These are phyloP conservation scores for honey bee (Apis mellifera) DNA, from an alignment of 1,140 invertebrate genomes.

Conservation along the genomic window DNA sequence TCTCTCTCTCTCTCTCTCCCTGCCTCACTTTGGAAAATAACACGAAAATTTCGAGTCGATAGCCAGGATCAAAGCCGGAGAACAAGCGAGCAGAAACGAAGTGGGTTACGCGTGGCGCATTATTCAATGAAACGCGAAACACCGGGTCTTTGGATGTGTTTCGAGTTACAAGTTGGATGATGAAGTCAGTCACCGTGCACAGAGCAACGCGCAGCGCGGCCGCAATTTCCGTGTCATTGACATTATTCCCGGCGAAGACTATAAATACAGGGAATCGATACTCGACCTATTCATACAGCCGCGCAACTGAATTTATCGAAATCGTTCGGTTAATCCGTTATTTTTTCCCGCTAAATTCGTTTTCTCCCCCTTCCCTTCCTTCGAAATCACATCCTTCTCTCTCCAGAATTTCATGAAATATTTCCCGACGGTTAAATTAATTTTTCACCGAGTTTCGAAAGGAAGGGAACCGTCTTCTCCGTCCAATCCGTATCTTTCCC, in stretches of 20 bases:
- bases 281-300: slow-evolving; percentile 23
- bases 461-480: background rate
- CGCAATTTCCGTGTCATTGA: slow-evolving; percentile 53
- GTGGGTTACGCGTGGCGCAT: background rate
- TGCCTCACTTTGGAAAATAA: background rate
- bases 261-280: slow-evolving; percentile 46
- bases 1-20: slow-evolving; percentile 2
- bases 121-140: slow-evolving; percentile 20
- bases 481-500: background rate
- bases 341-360: background rate
- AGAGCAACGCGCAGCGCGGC: background rate
- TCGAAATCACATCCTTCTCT: background rate
- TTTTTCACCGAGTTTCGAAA: background rate
- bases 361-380: background rate
- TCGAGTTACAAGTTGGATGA: slow-evolving; percentile 7
- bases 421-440: background rate
- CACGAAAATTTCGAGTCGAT: slow-evolving; percentile 7
- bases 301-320: slow-evolving; percentile 45
- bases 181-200: slow-evolving; percentile 16
- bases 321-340: slow-evolving; percentile 3
- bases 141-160: background rate
- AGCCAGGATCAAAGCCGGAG: background rate
- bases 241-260: slow-evolving; percentile 37
- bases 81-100: background rate
- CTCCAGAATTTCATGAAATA: background rate